A percentile compares a stretch with the other conserved stretches of the same genome.
Evolutionary conservation across 2,113 vertebrate species (phyloP).

Genomic region (Xenopus laevis): DNA sequence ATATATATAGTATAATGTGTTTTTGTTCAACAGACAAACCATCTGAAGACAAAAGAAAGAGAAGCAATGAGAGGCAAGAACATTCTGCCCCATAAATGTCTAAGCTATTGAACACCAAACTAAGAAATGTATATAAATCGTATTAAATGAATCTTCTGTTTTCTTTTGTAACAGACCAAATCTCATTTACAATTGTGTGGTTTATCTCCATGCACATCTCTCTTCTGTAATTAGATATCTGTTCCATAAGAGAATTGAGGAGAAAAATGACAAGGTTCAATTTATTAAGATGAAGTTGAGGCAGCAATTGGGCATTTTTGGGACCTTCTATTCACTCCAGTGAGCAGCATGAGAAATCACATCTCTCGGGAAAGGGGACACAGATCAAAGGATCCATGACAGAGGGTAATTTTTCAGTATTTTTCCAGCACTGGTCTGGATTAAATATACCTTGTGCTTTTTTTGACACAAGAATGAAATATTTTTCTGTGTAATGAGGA

Average conservation of each 20-base stretch:
- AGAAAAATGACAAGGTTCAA: constrained; percentile 9
- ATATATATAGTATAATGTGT: no score
- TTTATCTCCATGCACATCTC: constrained; percentile 15
- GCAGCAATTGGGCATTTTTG: neutral
- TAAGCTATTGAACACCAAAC: constrained; percentile 6
- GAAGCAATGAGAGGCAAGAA: neutral
- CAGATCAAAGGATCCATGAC: constrained; percentile 19
- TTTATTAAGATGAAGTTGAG: constrained; percentile 19
- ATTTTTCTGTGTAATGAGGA: neutral
- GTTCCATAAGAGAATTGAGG: constrained; percentile 4
- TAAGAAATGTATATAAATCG: neutral
- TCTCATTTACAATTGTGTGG: constrained; percentile 6
- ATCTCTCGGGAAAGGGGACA: constrained; percentile 4
- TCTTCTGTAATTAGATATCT: constrained; percentile 21
- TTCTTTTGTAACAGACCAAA: neutral
- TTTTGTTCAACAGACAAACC: no score
- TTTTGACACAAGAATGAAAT: neutral
- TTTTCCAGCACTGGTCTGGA: neutral
- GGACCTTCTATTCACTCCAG: neutral
- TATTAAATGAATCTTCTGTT: constrained; percentile 9
- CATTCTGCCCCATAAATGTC: neutral
- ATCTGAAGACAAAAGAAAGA: no score
- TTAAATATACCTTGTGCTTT: neutral
- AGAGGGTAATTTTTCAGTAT: constrained; percentile 7
- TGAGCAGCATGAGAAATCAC: constrained; percentile 19